A percentile compares a stretch with the other conserved stretches of the same genome.
Evolutionary conservation across 2,113 vertebrate species (phyloP).

Genomic region (Polyodon spathula): DNA sequence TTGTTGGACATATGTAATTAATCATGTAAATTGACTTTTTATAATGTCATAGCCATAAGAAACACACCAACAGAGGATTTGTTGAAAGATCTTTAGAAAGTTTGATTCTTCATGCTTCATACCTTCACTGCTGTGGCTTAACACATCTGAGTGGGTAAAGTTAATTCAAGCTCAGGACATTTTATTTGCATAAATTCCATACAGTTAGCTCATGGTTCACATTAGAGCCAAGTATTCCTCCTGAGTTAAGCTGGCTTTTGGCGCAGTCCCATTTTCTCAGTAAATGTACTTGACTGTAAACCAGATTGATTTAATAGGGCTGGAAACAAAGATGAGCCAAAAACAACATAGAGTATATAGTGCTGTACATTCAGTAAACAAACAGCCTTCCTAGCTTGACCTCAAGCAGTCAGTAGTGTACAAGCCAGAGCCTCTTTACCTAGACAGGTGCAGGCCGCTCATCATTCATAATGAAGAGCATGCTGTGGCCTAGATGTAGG

Average conservation of each 20-base stretch:
- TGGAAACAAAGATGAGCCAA: slow-evolving; percentile 1
- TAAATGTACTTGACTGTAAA: slow-evolving; percentile 14
- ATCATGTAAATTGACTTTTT: too few species aligned
- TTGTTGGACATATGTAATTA: too few species aligned
- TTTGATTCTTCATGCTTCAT: too few species aligned
- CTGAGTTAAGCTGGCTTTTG: slow-evolving; percentile 11
- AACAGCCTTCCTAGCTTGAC: slow-evolving; percentile 13
- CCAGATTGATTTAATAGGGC: slow-evolving; percentile 17
- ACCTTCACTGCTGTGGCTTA: neutral
- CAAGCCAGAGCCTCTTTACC: neutral
- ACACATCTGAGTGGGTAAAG: neutral
- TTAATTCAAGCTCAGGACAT: neutral
- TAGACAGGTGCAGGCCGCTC: too few species aligned
- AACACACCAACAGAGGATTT: too few species aligned
- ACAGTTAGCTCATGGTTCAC: neutral
- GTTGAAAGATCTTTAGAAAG: too few species aligned
- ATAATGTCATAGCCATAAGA: too few species aligned
- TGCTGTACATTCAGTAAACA: neutral
- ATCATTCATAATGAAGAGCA: too few species aligned
- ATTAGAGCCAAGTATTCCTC: slow-evolving; percentile 11
- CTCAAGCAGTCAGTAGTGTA: slow-evolving; percentile 22
- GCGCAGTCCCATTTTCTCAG: slow-evolving; percentile 1
- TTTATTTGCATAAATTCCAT: slow-evolving; percentile 1
- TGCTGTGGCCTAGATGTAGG: neutral
- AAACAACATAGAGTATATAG: neutral